Base-by-base conservation (phyloP, 1,140 invertebrate genomes). In the Cephus cinctus region DNA sequence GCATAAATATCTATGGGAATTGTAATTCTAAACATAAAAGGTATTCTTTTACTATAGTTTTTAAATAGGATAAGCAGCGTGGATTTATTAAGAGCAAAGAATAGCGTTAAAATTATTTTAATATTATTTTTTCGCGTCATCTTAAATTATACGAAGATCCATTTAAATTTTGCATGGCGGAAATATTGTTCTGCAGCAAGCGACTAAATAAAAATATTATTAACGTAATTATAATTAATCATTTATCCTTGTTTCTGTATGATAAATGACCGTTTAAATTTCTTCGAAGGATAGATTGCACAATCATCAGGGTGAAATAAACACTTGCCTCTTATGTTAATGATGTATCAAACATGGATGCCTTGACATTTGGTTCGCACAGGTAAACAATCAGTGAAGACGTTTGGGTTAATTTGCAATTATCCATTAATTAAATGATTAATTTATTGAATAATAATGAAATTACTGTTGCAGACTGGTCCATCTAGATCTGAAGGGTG, bases 401-500 rank as follows among this genome's bases (percentile, higher is more conserved):
- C n/a, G n/a, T n/a, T n/a, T n/a, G n/a, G n/a, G n/a, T n/a, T n/a
- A n/a, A n/a, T n/a, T n/a, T n/a, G n/a, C n/a, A n/a, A n/a, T n/a
- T n/a, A n/a, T n/a, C n/a, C n/a, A n/a, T n/a, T n/a, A n/a, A n/a
- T n/a, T n/a, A n/a, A 11, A 16, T 27, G 15, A 19, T 4, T 47
- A 8, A 18, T 20, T 32, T 6, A 12, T 47, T 14, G 15, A 34
- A 50, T 39, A 30, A 20, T 16, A 23, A 8, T 32, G 20, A 16
- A 18, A 34, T 65, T 61, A 15, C 43, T 23, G 21, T 67, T 70
- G 2, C 47, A 80, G 86, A 57, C 71, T 88, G 39, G 75, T 89
- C 23, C 88, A 90, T 71, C 77, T 90, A 36, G 88, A 90, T 73
- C 68, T 89, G n/a, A 90, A 90, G 71, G 86, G 87, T 15, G 85